phyloP scores from a whole-genome alignment of 2,113 vertebrate species.

The Aepyceros melampus region DNA sequence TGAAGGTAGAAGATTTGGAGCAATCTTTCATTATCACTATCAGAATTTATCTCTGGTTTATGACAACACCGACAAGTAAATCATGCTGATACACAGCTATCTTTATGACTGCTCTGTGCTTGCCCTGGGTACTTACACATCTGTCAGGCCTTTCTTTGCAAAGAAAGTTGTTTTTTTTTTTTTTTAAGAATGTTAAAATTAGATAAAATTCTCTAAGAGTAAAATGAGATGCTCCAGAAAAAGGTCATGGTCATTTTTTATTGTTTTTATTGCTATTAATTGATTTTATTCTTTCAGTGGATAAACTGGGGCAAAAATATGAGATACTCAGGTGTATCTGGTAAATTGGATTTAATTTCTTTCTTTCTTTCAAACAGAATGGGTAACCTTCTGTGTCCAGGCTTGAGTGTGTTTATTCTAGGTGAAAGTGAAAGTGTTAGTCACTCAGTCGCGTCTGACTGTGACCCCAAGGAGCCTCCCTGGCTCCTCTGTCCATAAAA shows the following conservation, averaged over 20 bases:
- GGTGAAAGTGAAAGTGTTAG: background rate
- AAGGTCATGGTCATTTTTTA: background rate
- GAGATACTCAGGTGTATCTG: background rate
- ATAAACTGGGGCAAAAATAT: background rate
- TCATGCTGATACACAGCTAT: background rate
- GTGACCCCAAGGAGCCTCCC: background rate
- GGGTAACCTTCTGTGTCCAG: background rate
- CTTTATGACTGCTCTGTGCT: background rate
- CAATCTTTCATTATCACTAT: slow-evolving; percentile 46
- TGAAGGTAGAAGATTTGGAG: slow-evolving; percentile 44
- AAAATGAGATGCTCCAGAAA: background rate
- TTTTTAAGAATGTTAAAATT: background rate
- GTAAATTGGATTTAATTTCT: background rate
- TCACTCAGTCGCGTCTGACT: background rate
- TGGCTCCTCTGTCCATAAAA: background rate
- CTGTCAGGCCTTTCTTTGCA: slow-evolving; percentile 33
- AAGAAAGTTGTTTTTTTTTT: background rate
- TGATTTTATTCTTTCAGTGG: background rate
- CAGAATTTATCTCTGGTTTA: slow-evolving; percentile 49
- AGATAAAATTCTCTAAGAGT: background rate
- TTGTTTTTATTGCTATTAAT: background rate
- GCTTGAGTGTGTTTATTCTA: background rate
- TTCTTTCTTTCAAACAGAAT: background rate
- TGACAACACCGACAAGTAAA: background rate
- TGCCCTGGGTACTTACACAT: background rate